Base-by-base conservation (phyloP, 2,797 vertebrate genomes). In the Hemibagrus guttatus region DNA sequence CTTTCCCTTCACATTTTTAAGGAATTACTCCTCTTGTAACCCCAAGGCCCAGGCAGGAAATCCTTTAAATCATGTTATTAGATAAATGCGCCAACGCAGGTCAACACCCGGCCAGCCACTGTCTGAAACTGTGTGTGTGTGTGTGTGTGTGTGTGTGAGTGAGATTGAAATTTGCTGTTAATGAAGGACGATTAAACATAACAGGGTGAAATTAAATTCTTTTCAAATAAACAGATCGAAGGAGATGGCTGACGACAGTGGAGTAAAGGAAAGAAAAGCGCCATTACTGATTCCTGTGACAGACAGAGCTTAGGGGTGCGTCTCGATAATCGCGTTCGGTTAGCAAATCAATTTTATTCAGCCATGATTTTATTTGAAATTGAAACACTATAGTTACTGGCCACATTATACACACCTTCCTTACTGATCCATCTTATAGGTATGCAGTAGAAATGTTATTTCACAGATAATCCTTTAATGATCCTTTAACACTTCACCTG, bases 51-150 rank as follows among this genome's bases (percentile, higher is more conserved):
- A 28, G 66, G 39, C 91, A 92, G 89, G 90, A 89, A 92, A 89
- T 91, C 88, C 89, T 84, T 76, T 63, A 89, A 89, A 89, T 91
- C 89, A 87, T 76, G 81, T 88, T 89, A 91, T 92, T 91, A 90
- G 87, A 89, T 85, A 91, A 91, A 90, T 39, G 79, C 26, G 6
- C 68, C 83, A 88, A 61, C 85, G 88, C 84, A 87, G 91, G 88
- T 90, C 79, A 92, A 28, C 0, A 88, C 61, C 0, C 42, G 92
- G 92, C 91, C 92, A 91, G 46, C 86, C 31, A 80, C 76, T 14
- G 54, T 79, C 75, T 80, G 56, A 79, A 56, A 59, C 56, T 23
- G 31, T 23, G 56, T 39, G 49, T 9, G 76, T 26, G 35, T 71
- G 26, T 19, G 72, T 16, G 42, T 3, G 46, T 13, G 72, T 49